Evolutionary conservation across 23 tunicate genomes (phyloP), one percentile per base, ranked within the genome.

Genomic region (Oikopleura dioica): DNA sequence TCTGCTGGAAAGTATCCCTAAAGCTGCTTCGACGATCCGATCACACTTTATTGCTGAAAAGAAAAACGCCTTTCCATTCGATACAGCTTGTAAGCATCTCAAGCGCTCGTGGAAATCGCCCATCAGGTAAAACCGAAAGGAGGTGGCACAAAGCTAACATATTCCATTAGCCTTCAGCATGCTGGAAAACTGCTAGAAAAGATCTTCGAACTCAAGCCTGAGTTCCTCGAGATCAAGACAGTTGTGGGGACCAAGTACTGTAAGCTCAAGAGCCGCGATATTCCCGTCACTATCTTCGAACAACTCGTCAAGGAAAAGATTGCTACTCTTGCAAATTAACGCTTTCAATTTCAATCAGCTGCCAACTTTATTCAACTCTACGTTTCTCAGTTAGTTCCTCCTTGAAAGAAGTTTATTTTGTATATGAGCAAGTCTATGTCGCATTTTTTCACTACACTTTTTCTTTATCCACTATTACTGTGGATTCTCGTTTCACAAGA

Each of bases 151-250:
- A n/a, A n/a, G n/a, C n/a, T n/a, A n/a, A n/a, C n/a, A n/a, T n/a
- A n/a, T n/a, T n/a, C n/a, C n/a, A n/a, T n/a, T n/a, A n/a, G n/a
- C n/a, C n/a, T n/a, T n/a, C n/a, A n/a, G n/a, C n/a, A n/a, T n/a
- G n/a, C n/a, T n/a, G n/a, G n/a, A n/a, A n/a, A n/a, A 63, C 16
- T 63, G 72, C 72, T 63, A 5, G 72, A 63, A 28, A 63, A 63
- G 26, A 23, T 63, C 4, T 28, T 12, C 33, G 72, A 63, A 31
- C 72, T 63, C 30, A 23, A 63, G 33, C 72, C 72, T 2, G 26
- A 63, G 33, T 63, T 23, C 30, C 72, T 63, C 2, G 72, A 63
- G 29, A 31, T 63, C 26, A 23, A 31, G 5, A 63, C 33, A 2
- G 72, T 63, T 24, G 72, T 63, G 16, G 72, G 72, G 5, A 63